Percentiles rank a stretch among this genome's conserved stretches.
Conservation (phyloP, 2,797 vertebrate genomes). For the Parauchenoglanis punctatus region DNA sequence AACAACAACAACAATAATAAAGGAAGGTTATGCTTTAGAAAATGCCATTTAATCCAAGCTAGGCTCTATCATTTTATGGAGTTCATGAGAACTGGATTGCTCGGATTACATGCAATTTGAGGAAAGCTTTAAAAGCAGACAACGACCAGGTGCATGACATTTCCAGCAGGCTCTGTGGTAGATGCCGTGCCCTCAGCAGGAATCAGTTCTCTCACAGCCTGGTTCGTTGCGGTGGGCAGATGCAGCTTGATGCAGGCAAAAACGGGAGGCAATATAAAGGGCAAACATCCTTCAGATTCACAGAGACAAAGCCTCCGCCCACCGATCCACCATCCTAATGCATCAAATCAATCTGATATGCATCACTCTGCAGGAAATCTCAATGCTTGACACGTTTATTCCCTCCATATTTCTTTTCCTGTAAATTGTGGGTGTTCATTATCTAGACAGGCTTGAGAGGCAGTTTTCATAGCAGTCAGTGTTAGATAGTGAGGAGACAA, state of each 20-base stretch:
- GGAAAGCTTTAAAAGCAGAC: not conserved
- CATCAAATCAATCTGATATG: conserved; percentile 55
- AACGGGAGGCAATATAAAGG: conserved; percentile 40
- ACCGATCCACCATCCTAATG: conserved; percentile 29
- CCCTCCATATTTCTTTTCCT: conserved; percentile 32
- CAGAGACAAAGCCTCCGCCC: conserved; percentile 38
- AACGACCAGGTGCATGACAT: conserved; percentile 45
- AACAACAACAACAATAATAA: not conserved
- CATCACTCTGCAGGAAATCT: conserved; percentile 38
- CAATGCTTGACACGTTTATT: conserved; percentile 46
- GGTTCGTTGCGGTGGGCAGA: conserved; percentile 25
- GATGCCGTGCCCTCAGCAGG: conserved; percentile 28
- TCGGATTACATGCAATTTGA: conserved; percentile 20
- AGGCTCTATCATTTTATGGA: conserved; percentile 8
- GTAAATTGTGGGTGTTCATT: conserved; percentile 44
- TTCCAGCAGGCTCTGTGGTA: conserved; percentile 18
- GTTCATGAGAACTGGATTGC: conserved; percentile 13
- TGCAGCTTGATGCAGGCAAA: conserved; percentile 34
- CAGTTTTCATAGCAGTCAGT: conserved; percentile 22
- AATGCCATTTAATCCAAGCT: conserved; percentile 1
- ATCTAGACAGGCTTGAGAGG: conserved; percentile 31
- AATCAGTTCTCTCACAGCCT: conserved; percentile 15
- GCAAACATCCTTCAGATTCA: conserved; percentile 46
- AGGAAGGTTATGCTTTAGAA: not conserved
- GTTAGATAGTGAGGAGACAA: conserved; percentile 33